phyloP scores from a whole-genome alignment of 2,113 vertebrate species.

The Prionailurus bengalensis region DNA sequence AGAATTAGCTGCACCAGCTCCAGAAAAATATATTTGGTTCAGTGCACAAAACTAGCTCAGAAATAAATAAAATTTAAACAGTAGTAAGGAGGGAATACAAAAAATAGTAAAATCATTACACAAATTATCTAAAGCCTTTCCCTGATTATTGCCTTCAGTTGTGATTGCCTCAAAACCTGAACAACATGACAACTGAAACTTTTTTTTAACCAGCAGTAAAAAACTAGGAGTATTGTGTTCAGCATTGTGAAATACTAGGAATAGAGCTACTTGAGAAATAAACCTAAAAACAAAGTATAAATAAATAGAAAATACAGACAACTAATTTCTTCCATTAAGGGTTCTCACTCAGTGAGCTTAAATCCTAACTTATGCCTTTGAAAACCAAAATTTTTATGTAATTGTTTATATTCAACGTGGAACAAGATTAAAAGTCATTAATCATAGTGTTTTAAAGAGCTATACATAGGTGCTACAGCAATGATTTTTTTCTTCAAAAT shows the following conservation, averaged over 20 bases:
- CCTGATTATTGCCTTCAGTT: neutral
- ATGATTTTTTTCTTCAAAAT: constrained; percentile 25
- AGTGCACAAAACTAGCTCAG: neutral
- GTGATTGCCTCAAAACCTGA: constrained; percentile 46
- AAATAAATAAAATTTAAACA: constrained; percentile 46
- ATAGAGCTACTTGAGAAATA: constrained; percentile 26
- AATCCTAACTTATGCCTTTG: neutral
- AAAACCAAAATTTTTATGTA: neutral
- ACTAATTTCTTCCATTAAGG: neutral
- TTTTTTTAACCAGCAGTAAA: constrained; percentile 38
- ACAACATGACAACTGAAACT: constrained; percentile 14
- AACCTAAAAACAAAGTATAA: neutral
- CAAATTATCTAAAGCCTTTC: constrained; percentile 55
- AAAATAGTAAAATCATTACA: neutral
- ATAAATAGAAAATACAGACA: constrained; percentile 8
- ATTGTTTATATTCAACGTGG: neutral
- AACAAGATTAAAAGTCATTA: constrained; percentile 34
- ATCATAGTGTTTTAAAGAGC: neutral
- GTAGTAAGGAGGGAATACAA: neutral
- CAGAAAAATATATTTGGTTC: neutral
- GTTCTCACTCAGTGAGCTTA: neutral
- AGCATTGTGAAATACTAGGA: constrained; percentile 26
- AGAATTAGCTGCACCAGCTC: neutral
- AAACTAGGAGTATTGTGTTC: neutral
- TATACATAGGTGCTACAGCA: neutral